Conservation (phyloP, 1,140 invertebrate genomes). For the Plodia interpunctella region DNA sequence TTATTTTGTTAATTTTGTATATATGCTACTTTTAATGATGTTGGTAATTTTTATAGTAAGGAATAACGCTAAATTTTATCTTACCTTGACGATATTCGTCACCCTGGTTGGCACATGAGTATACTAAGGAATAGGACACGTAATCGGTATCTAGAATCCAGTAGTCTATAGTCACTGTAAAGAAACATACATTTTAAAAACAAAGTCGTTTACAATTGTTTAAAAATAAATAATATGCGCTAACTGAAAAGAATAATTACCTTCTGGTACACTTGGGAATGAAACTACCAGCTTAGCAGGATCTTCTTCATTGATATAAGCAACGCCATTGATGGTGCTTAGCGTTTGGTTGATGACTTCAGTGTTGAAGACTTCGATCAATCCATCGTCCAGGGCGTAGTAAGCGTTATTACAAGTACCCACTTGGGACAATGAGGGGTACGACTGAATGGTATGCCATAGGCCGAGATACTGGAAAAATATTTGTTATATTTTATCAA, state of each 20-base stretch:
- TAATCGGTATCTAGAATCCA: conserved; percentile 51
- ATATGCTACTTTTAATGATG: too few species aligned
- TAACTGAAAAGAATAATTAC: conserved; percentile 6
- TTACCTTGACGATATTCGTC: conserved; percentile 41
- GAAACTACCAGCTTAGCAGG: conserved; percentile 8
- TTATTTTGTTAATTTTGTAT: too few species aligned
- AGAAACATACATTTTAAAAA: background rate
- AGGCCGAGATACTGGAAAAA: conserved; percentile 13
- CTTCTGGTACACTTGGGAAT: conserved; percentile 1
- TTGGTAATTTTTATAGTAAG: too few species aligned
- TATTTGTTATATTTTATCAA: too few species aligned
- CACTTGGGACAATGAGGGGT: conserved; percentile 16
- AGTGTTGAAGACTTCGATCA: conserved; percentile 46
- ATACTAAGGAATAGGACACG: conserved; percentile 35
- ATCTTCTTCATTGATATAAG: conserved; percentile 12
- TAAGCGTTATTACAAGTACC: conserved; percentile 17
- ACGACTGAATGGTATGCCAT: conserved; percentile 17
- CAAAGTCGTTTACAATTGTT: too few species aligned
- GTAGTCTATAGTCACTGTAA: conserved; percentile 39
- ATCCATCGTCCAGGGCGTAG: background rate
- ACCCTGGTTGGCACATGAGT: conserved; percentile 39
- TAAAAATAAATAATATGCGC: too few species aligned
- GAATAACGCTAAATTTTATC: too few species aligned
- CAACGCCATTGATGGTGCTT: conserved; percentile 36
- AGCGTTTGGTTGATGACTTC: conserved; percentile 45